Percentiles rank a stretch among this genome's conserved stretches.
Conservation (phyloP, 2,113 vertebrate species). For the Setophaga kirtlandii region DNA sequence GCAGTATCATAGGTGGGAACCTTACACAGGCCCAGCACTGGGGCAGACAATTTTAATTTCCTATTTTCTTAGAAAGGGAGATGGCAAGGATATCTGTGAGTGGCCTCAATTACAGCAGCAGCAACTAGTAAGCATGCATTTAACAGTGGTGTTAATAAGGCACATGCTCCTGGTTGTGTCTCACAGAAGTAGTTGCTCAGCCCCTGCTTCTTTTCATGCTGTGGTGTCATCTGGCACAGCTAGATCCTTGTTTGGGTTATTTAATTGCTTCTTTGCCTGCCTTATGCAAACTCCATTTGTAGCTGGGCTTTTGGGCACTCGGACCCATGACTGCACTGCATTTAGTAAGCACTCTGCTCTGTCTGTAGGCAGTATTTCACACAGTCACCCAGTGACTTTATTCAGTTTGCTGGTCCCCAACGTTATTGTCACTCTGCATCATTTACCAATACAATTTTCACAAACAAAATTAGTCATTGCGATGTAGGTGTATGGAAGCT, state of each 20-base stretch:
- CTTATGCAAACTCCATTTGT: slow-evolving; percentile 55
- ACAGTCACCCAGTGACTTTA: slow-evolving; percentile 26
- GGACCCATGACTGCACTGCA: not conserved
- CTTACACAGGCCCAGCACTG: not conserved
- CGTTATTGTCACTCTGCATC: not conserved
- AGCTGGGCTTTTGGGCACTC: slow-evolving; percentile 39
- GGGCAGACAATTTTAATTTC: not conserved
- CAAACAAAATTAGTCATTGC: slow-evolving; percentile 62
- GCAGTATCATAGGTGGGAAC: not conserved
- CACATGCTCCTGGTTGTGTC: not conserved
- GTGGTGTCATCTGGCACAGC: slow-evolving; percentile 58
- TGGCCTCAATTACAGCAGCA: not conserved
- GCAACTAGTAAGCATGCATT: slow-evolving; percentile 22
- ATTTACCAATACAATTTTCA: slow-evolving; percentile 52
- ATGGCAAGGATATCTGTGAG: not conserved
- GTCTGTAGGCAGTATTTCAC: slow-evolving; percentile 39
- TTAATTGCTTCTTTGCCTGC: slow-evolving; percentile 63
- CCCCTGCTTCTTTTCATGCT: slow-evolving; percentile 49
- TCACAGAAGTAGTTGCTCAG: slow-evolving; percentile 14
- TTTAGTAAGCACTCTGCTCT: slow-evolving; percentile 27
- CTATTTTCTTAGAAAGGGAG: not conserved
- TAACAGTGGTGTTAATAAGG: slow-evolving; percentile 2
- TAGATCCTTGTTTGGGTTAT: slow-evolving; percentile 54
- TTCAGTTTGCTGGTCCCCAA: slow-evolving; percentile 12
- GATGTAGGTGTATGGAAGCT: slow-evolving; percentile 48